These are phyloP conservation scores for Bombylius discolor DNA, from an alignment of 2,888 invertebrate species.

Conservation along the genomic window DNA sequence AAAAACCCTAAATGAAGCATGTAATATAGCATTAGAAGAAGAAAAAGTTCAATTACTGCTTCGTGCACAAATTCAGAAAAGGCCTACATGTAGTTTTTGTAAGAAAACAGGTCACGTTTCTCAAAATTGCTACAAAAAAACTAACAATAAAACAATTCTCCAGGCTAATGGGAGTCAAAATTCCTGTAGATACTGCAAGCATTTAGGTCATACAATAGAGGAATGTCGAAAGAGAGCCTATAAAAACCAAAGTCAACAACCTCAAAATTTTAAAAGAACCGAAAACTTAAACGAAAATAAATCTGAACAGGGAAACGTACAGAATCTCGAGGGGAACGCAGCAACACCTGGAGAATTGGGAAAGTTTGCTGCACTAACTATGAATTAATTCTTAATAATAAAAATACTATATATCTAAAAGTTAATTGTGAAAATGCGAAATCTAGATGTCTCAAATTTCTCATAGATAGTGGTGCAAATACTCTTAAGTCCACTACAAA, in stretches of 20 bases:
- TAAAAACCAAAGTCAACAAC: too few species aligned
- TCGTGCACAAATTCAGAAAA: too few species aligned
- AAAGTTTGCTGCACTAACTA: neutral
- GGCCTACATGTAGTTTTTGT: too few species aligned
- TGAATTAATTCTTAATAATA: neutral
- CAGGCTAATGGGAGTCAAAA: neutral
- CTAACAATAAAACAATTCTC: conserved; percentile 4
- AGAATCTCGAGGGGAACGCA: neutral
- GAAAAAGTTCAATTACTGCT: too few species aligned
- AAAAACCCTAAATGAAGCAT: too few species aligned
- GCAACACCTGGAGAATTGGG: neutral
- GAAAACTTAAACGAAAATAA: neutral
- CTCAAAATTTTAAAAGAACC: too few species aligned
- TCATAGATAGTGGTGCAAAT: neutral
- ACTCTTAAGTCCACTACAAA: neutral
- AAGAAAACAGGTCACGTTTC: too few species aligned
- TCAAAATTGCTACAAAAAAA: conserved; percentile 2
- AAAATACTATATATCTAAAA: neutral
- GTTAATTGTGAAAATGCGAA: neutral
- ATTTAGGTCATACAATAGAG: neutral
- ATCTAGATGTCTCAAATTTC: neutral
- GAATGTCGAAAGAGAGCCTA: neutral
- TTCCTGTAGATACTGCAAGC: neutral
- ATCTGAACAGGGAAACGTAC: neutral
- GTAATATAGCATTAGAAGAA: too few species aligned